Evolutionary conservation across 2,113 vertebrate genomes (phyloP).

Genomic region (Leptobrachium leishanense): DNA sequence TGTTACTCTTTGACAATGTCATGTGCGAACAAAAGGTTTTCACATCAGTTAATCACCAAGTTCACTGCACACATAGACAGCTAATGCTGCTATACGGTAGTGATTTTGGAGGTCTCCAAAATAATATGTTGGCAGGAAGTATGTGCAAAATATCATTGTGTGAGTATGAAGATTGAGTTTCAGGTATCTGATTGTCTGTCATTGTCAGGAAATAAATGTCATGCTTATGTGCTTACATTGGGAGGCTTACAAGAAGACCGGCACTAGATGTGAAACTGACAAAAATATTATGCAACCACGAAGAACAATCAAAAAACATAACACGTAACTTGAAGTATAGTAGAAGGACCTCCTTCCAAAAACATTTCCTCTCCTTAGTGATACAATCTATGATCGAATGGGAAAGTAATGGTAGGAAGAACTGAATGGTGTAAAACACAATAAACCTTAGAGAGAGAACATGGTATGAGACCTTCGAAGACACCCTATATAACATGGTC

Average conservation of each 20-base stretch:
- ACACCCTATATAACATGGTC: too few species aligned
- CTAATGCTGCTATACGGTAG: background rate
- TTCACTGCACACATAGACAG: background rate
- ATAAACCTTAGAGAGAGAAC: too few species aligned
- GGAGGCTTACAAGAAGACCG: background rate
- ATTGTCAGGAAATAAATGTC: background rate
- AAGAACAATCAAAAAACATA: too few species aligned
- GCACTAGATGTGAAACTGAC: background rate
- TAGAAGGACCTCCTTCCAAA: too few species aligned
- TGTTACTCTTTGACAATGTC: background rate
- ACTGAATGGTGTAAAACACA: too few species aligned
- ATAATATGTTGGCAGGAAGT: background rate
- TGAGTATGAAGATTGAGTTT: background rate
- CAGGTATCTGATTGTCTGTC: background rate
- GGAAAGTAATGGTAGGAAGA: too few species aligned
- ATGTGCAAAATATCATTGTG: background rate
- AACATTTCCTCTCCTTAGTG: too few species aligned
- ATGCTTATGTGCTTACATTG: background rate
- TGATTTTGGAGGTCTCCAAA: background rate
- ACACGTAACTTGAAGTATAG: too few species aligned
- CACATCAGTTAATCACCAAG: background rate
- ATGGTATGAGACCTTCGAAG: too few species aligned
- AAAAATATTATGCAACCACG: too few species aligned
- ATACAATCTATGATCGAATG: too few species aligned
- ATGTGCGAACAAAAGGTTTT: background rate